Base-by-base conservation (phyloP, 2,797 vertebrate genomes). In the Linurgus olivaceus region DNA sequence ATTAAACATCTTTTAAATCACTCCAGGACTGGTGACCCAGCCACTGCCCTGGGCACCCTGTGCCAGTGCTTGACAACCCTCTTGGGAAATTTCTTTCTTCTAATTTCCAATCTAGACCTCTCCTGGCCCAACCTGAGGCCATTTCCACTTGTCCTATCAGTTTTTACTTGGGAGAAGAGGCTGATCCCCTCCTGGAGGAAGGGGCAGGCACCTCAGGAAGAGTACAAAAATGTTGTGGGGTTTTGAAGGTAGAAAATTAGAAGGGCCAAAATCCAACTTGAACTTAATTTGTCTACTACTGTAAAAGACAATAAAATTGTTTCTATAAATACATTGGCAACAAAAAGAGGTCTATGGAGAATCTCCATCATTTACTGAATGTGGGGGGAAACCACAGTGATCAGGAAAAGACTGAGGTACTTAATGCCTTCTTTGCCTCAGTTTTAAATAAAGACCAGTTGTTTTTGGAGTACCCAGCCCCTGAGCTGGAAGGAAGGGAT, bases 1-100 rank as follows among this genome's bases (percentile, higher is more conserved):
- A 45, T 63, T 45, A 51, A 44, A 40, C 0, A 0, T 35, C 4
- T 51, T 71, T 45, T 63, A 26, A 63, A 45, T 33, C 44, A 25
- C 25, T 58, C 33, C 20, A 33, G 44, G 29, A 29, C 17, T 38
- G 7, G 20, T 63, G 50, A 57, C 28, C 18, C 50, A 51, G 19
- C 12, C 14, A 31, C 28, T 63, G 44, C 24, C 37, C n/a, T 51
- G 44, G 28, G 42, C 2, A 50, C 25, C 8, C 37, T 29, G 6
- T 50, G 24, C 19, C 55, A 26, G 6, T 7, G 8, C 63, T 63
- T 70, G n/a, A 51, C 19, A 63, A 12, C 7, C 2, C 15, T 67
- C 47, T 7, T 28, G 14, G 54, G 40, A 52, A 48, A 26, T 58
- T 76, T 21, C 10, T 57, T 33, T 35, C 33, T 40, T 11, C 11